Evolutionary conservation across 2,888 invertebrate species (phyloP).

Genomic region (Sesamia inferens): DNA sequence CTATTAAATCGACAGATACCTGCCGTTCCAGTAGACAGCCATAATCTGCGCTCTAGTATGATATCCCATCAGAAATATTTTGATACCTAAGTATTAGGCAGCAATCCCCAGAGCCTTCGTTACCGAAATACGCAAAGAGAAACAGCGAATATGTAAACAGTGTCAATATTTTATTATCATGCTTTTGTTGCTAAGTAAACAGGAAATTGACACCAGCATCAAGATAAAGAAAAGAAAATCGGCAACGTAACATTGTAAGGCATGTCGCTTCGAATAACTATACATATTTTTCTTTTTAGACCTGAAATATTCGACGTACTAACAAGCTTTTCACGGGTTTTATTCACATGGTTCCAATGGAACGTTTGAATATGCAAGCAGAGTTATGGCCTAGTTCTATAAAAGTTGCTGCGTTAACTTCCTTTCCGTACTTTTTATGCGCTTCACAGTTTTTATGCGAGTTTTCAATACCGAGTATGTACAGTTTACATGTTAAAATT

Average conservation of each 20-base stretch:
- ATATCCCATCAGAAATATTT: constrained; percentile 72
- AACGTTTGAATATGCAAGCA: constrained; percentile 51
- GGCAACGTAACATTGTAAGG: constrained; percentile 5
- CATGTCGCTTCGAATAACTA: neutral
- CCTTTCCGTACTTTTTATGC: constrained; percentile 55
- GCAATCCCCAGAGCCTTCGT: constrained; percentile 70
- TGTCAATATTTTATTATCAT: constrained; percentile 55
- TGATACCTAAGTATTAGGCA: constrained; percentile 67
- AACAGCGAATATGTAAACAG: constrained; percentile 50
- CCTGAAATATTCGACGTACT: constrained; percentile 7
- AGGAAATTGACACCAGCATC: constrained; percentile 49
- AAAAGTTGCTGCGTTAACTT: constrained; percentile 64
- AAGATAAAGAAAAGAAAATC: constrained; percentile 25
- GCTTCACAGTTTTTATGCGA: constrained; percentile 54
- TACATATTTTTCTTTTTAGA: neutral
- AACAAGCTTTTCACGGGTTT: constrained; percentile 36
- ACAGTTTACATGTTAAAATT: constrained; percentile 12
- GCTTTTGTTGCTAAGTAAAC: constrained; percentile 35
- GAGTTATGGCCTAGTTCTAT: constrained; percentile 65
- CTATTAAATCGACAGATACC: constrained; percentile 50
- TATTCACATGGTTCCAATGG: constrained; percentile 42
- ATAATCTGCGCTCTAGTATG: constrained; percentile 64
- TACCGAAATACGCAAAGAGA: constrained; percentile 62
- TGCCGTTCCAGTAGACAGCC: constrained; percentile 50
- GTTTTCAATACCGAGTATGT: constrained; percentile 49